phyloP scores from a whole-genome alignment of 1,140 invertebrate species.

The Hylaeus anthracinus region DNA sequence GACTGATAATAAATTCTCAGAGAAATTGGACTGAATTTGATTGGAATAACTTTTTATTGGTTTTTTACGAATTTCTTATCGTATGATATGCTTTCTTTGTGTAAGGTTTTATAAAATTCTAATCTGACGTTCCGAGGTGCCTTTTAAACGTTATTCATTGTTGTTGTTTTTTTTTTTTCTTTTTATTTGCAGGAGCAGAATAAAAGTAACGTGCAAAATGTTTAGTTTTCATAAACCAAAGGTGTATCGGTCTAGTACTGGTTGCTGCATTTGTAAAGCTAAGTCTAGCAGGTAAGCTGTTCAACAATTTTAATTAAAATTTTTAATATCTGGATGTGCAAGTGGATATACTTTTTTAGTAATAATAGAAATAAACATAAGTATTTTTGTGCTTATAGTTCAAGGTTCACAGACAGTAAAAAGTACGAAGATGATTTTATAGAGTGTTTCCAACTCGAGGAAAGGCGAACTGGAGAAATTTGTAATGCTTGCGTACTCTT shows the following conservation, averaged over 20 bases:
- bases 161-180: not conserved
- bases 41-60: constrained; percentile 42
- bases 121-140: not conserved
- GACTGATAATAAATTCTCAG: constrained; percentile 18
- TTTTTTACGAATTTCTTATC: constrained; percentile 44
- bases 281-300: constrained; percentile 88
- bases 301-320: not conserved
- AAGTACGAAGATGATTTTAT: constrained; percentile 94
- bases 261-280: constrained; percentile 94
- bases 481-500: constrained; percentile 94
- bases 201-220: constrained; percentile 82
- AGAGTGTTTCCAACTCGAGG: constrained; percentile 90
- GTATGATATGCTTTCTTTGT: constrained; percentile 37
- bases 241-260: constrained; percentile 91
- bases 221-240: constrained; percentile 95
- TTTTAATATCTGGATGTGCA: too few relatives aligned
- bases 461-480: constrained; percentile 90
- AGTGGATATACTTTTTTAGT: too few relatives aligned
- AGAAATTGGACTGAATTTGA: constrained; percentile 22
- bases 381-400: constrained; percentile 79
- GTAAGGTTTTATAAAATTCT: constrained; percentile 30
- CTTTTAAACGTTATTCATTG: constrained; percentile 3
- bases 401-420: constrained; percentile 92
- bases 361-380: not conserved
- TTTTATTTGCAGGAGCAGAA: constrained; percentile 35